Evolutionary conservation across 1,140 invertebrate species (phyloP).

Genomic region (Neodiprion fabricii): DNA sequence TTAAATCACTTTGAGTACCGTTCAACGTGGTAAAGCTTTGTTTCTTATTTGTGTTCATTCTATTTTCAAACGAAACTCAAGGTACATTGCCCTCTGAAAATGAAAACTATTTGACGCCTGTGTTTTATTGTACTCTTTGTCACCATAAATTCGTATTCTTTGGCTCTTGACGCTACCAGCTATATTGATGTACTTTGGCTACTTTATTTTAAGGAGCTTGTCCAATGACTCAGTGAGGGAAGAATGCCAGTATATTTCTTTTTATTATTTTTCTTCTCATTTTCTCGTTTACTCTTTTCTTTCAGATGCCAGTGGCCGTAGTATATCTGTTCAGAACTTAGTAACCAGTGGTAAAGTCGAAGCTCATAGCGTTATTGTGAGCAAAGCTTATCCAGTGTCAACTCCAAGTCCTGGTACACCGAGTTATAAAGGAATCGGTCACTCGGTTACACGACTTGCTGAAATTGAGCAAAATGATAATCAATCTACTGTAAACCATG

Average conservation of each 20-base stretch:
- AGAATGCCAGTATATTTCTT: neutral
- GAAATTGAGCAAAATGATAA: constrained; percentile 49
- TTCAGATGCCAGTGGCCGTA: constrained; percentile 46
- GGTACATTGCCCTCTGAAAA: neutral
- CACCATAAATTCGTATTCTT: constrained; percentile 6
- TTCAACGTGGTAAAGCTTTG: too few species aligned
- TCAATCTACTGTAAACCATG: constrained; percentile 44
- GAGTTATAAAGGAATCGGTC: constrained; percentile 48
- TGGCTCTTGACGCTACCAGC: neutral
- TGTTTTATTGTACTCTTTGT: constrained; percentile 3
- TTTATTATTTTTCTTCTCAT: constrained; percentile 7
- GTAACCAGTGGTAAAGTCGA: constrained; percentile 51
- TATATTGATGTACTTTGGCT: neutral
- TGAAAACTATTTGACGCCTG: neutral
- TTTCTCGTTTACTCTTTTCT: constrained; percentile 22
- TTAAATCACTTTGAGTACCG: too few species aligned
- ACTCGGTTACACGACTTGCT: constrained; percentile 51
- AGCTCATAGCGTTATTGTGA: constrained; percentile 61
- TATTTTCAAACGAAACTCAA: too few species aligned
- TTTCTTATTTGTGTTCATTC: too few species aligned
- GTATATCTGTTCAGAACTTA: constrained; percentile 53
- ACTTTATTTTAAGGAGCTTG: constrained; percentile 11
- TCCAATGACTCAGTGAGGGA: neutral
- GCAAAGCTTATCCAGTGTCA: constrained; percentile 53
- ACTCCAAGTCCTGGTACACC: constrained; percentile 50